Conservation (phyloP, 64 coral and sea anemone species). For the Pocillopora damicornis region DNA sequence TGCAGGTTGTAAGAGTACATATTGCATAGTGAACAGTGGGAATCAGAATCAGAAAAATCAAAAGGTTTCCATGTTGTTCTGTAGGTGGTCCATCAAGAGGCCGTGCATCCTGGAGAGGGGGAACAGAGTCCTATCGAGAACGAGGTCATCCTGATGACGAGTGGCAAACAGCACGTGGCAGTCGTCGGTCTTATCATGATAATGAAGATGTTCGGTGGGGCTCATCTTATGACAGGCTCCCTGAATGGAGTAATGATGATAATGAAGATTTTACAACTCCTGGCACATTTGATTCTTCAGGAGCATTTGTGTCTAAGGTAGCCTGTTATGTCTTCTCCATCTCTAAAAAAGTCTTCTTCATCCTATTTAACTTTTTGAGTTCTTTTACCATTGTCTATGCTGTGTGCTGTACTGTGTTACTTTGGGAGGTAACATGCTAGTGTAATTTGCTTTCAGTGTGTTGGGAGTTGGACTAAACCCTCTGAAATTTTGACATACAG, state of each 20-base stretch:
- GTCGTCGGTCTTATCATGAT: conserved; percentile 58
- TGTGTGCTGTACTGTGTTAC: too few relatives aligned
- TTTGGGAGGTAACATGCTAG: too few relatives aligned
- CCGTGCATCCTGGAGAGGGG: conserved; percentile 38
- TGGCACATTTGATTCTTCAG: conserved; percentile 84
- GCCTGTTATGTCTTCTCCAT: background rate
- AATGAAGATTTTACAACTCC: conserved; percentile 74
- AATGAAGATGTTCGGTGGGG: conserved; percentile 63
- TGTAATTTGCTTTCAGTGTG: too few relatives aligned
- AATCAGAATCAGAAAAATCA: background rate
- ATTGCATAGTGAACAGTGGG: too few relatives aligned
- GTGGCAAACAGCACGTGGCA: conserved; percentile 41
- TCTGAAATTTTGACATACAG: too few relatives aligned
- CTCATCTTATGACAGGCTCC: conserved; percentile 42
- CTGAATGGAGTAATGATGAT: conserved; percentile 93
- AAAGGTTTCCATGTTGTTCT: background rate
- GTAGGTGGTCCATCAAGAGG: conserved; percentile 37
- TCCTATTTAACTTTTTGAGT: too few relatives aligned
- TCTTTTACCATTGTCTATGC: too few relatives aligned
- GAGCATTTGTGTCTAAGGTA: conserved; percentile 66
- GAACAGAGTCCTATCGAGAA: conserved; percentile 43
- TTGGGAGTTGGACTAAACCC: too few relatives aligned
- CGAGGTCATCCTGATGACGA: conserved; percentile 46
- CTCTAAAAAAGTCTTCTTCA: background rate
- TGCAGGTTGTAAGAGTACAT: too few relatives aligned